Percentiles rank a stretch among this genome's conserved stretches.
Conservation (phyloP, 1,140 invertebrate species). For the Colletes latitarsis region DNA sequence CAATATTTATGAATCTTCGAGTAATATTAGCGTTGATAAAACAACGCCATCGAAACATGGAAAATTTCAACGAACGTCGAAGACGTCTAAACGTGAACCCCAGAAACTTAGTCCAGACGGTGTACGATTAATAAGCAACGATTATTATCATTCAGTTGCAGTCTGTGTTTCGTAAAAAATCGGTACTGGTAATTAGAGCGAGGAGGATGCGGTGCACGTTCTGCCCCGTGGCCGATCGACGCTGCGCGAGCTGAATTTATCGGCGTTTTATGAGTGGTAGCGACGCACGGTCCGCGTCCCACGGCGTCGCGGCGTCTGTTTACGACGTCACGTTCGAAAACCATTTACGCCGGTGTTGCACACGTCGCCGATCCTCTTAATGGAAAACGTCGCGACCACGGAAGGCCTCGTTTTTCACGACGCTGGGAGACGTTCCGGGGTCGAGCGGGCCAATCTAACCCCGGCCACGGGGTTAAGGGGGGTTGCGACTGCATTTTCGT, state of each 20-base stretch:
- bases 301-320: background rate
- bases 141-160: too few relatives aligned
- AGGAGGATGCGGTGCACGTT: background rate
- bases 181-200: too few relatives aligned
- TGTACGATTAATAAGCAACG: too few relatives aligned
- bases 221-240: background rate
- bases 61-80: too few relatives aligned
- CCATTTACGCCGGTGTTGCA: background rate
- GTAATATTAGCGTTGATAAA: too few relatives aligned
- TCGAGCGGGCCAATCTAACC: background rate
- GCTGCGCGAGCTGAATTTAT: background rate
- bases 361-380: slow-evolving; percentile 11
- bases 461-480: background rate
- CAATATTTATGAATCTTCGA: too few relatives aligned
- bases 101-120: too few relatives aligned
- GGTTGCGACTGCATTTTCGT: background rate
- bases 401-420: slow-evolving; percentile 1
- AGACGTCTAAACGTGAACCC: too few relatives aligned
- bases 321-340: slow-evolving; percentile 20
- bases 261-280: background rate
- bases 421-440: background rate
- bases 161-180: too few relatives aligned
- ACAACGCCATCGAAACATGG: too few relatives aligned
- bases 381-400: slow-evolving; percentile 14
- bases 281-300: background rate